Percentiles rank a stretch among this genome's conserved stretches.
phyloP scores from a whole-genome alignment of 2,797 vertebrate species.

The Cossypha dichroa region DNA sequence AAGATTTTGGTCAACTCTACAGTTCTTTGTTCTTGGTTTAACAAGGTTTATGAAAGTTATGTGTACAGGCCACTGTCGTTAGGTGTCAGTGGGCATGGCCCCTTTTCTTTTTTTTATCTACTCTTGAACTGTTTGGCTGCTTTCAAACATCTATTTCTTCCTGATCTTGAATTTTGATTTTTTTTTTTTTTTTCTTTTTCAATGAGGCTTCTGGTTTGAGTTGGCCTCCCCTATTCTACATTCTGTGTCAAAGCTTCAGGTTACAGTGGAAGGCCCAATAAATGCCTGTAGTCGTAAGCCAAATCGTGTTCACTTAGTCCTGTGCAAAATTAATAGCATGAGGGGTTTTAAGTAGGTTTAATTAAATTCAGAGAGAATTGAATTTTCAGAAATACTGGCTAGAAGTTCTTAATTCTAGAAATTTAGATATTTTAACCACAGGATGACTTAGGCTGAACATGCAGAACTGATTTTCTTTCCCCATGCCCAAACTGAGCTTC shows the following conservation, averaged over 20 bases:
- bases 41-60: neutral
- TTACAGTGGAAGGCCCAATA: neutral
- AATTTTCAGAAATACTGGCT: neutral
- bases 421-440: neutral
- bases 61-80: neutral
- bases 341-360: neutral
- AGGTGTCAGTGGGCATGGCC: neutral
- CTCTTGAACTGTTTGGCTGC: neutral
- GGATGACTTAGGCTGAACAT: neutral
- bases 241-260: neutral
- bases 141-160: neutral
- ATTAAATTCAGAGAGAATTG: neutral
- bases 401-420: neutral
- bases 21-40: neutral
- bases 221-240: neutral
- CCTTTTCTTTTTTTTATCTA: neutral
- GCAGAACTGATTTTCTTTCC: neutral
- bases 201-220: neutral
- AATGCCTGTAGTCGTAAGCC: neutral
- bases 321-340: neutral
- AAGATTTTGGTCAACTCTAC: neutral
- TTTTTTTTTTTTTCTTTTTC: neutral
- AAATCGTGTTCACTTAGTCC: neutral
- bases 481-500: neutral
- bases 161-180: neutral